phyloP scores from a whole-genome alignment of 1,140 invertebrate genomes.

The Papilio dardanus region DNA sequence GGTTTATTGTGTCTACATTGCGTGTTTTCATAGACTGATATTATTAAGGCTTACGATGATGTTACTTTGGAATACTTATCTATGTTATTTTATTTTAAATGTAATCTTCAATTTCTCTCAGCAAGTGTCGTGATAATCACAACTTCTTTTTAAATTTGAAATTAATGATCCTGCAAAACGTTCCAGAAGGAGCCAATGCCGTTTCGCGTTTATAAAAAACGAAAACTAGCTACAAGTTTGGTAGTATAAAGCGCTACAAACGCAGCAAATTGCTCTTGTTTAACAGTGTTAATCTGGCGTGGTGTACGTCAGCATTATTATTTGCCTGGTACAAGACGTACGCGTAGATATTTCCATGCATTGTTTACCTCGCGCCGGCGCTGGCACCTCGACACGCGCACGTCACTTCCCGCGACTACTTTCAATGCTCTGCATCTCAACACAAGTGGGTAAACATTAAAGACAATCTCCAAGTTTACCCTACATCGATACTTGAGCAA shows the following conservation, averaged over 20 bases:
- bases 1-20: slow-evolving; percentile 1
- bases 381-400: slow-evolving; percentile 9
- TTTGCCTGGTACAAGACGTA: slow-evolving; percentile 22
- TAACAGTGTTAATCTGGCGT: slow-evolving; percentile 9
- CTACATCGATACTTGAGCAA: slow-evolving; percentile 28
- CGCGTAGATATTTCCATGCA: slow-evolving; percentile 29
- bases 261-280: not conserved
- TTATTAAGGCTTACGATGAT: not conserved
- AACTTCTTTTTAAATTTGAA: too few relatives aligned
- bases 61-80: not conserved
- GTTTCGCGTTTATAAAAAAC: too few relatives aligned
- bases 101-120: too few relatives aligned
- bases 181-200: too few relatives aligned
- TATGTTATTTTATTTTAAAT: too few relatives aligned
- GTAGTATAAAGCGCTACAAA: not conserved
- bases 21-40: not conserved
- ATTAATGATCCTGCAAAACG: too few relatives aligned
- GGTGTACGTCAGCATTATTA: slow-evolving; percentile 21
- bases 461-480: slow-evolving; percentile 31
- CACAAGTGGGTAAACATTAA: slow-evolving; percentile 31
- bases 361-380: slow-evolving; percentile 25
- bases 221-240: not conserved
- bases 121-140: too few relatives aligned
- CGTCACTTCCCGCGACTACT: slow-evolving; percentile 34
- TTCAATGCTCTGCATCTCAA: slow-evolving; percentile 30